These are phyloP conservation scores for Pachypanchax playfairii DNA, from an alignment of 2,113 vertebrate genomes.

Conservation along the genomic window DNA sequence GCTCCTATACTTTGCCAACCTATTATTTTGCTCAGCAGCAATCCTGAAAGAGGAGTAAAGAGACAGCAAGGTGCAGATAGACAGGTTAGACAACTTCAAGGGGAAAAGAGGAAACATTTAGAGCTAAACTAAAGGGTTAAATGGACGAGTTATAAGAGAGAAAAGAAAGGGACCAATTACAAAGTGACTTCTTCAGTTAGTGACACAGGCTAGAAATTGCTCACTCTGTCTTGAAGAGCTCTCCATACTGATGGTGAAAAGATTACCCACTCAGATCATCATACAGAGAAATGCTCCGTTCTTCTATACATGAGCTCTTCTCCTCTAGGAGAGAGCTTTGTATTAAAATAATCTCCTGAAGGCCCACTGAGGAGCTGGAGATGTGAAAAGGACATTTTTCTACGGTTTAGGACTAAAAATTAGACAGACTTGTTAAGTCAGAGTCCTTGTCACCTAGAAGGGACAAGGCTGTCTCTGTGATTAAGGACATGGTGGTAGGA, in stretches of 20 bases:
- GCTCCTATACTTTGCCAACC: conserved; percentile 99
- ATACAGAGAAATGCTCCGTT: conserved; percentile 29
- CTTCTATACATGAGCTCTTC: conserved; percentile 30
- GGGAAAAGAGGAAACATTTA: conserved; percentile 8
- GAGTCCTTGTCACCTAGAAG: conserved; percentile 6
- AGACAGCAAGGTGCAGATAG: conserved; percentile 58
- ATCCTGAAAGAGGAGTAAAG: conserved; percentile 86
- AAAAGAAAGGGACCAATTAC: conserved; percentile 41
- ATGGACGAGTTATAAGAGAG: conserved; percentile 1
- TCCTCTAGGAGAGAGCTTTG: conserved; percentile 14
- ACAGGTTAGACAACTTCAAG: conserved; percentile 47
- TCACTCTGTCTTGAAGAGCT: conserved; percentile 54
- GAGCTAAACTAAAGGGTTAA: conserved; percentile 32
- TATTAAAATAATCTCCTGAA: conserved; percentile 12
- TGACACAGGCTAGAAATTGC: conserved; percentile 39
- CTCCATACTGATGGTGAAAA: conserved; percentile 54
- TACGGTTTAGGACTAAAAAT: conserved; percentile 34
- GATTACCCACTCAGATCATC: conserved; percentile 45
- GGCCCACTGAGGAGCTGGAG: conserved; percentile 29
- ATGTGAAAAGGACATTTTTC: conserved; percentile 4
- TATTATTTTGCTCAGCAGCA: conserved; percentile 99
- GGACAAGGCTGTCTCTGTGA: conserved; percentile 2
- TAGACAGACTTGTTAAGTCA: conserved; percentile 28
- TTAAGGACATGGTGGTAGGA: conserved; percentile 28
- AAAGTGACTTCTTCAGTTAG: conserved; percentile 22